Base-by-base conservation (phyloP, 2,888 invertebrate species). In the Folsomia manolachei region DNA sequence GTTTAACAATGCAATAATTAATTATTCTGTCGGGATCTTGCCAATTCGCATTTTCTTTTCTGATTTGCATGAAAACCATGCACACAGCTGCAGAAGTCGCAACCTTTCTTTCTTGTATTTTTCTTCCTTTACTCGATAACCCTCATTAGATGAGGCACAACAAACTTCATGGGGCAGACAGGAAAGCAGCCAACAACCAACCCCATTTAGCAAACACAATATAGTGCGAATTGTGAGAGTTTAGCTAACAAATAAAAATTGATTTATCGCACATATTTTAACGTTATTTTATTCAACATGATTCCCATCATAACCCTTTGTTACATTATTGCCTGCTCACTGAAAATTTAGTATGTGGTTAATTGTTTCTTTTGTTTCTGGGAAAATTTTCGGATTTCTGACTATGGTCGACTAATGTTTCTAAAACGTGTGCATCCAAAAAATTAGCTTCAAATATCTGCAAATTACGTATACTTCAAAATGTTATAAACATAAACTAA, bases 1-100 rank as follows among this genome's bases (percentile, higher is more conserved):
- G 62, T 23, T 25, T 62, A 62, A 62, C 62, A 62, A 62, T 62
- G 24, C 62, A 25, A 62, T 62, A 62, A 62, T 62, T 62, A 62
- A 62, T 62, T 62, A 62, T 24, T 4, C 62, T 62, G 62, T 62
- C 62, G 62, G 62, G 62, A 19, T 23, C 62, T 62, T 62, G 62
- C 62, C 62, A 62, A 60, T 21, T 21, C 23, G 19, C 56, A 23
- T 23, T 62, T 62, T 62, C 25, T 21, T n/a, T 21, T 60, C 18
- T 21, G 39, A 39, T 39, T 39, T 39, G 14, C 39, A 39, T 39
- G 39, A 39, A 39, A 39, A 39, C 39, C 39, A 14, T 39, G 7
- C 39, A 39, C 14, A 39, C 7, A 14, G 39, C 14, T 39, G 39
- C 14, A 39, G 4, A 39, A 39, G 39, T 39, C 14, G 39, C 39